Percentiles rank a stretch among this genome's conserved stretches.
Conservation (phyloP, 2,888 invertebrate species). For the Ophioninae sp. region DNA sequence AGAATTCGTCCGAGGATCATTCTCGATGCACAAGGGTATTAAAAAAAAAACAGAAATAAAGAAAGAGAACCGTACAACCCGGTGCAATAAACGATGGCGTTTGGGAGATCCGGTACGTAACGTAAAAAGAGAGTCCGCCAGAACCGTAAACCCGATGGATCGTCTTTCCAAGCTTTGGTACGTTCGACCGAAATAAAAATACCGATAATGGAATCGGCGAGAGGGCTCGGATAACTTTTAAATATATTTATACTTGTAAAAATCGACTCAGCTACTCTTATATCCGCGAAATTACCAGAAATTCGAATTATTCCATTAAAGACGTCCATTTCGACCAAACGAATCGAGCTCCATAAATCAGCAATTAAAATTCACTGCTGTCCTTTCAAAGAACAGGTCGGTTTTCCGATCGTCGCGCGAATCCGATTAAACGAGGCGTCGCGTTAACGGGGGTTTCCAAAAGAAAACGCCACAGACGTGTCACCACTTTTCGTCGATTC, state of each 20-base stretch:
- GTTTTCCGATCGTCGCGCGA: no score
- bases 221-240: slow-evolving; percentile 22
- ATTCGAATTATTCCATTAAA: no score
- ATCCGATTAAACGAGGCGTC: no score
- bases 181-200: slow-evolving; percentile 40
- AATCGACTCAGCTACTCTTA: background rate
- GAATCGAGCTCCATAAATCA: background rate
- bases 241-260: background rate
- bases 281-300: background rate
- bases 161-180: slow-evolving; percentile 45
- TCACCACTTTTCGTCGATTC: no score
- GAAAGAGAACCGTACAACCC: slow-evolving; percentile 6
- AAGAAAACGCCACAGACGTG: no score
- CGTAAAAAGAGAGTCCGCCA: slow-evolving; percentile 9
- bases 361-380: no score
- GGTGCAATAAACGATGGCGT: slow-evolving; percentile 33
- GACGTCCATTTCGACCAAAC: background rate
- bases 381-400: no score
- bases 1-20: slow-evolving; percentile 35
- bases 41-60: background rate
- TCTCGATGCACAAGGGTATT: slow-evolving; percentile 19
- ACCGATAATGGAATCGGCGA: slow-evolving; percentile 32
- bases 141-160: slow-evolving; percentile 25
- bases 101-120: slow-evolving; percentile 20
- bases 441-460: no score